phyloP scores from a whole-genome alignment of 1,140 invertebrate genomes.

The Pogonus chalceus region DNA sequence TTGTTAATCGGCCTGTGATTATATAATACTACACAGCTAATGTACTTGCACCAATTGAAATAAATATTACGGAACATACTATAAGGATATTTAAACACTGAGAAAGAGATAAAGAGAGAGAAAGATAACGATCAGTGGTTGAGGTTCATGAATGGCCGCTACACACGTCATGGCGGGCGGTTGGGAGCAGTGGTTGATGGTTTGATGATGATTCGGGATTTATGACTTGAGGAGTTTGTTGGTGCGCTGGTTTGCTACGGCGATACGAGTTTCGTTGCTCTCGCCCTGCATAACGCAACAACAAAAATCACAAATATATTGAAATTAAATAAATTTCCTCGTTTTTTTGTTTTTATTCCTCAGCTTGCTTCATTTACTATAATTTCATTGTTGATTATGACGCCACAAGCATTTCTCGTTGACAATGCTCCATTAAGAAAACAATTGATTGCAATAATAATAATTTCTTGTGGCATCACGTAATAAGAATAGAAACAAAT shows the following conservation, averaged over 20 bases:
- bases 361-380: too few relatives aligned
- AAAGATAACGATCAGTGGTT: not conserved
- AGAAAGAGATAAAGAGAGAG: not conserved
- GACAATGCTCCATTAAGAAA: too few relatives aligned
- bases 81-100: not conserved
- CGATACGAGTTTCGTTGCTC: slow-evolving; percentile 72
- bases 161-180: not conserved
- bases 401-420: too few relatives aligned
- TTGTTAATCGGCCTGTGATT: too few relatives aligned
- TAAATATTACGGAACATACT: too few relatives aligned
- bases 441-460: too few relatives aligned
- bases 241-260: slow-evolving; percentile 68
- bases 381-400: too few relatives aligned
- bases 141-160: not conserved
- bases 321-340: slow-evolving; percentile 11
- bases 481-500: too few relatives aligned
- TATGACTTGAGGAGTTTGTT: slow-evolving; percentile 67
- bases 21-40: too few relatives aligned
- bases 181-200: too few relatives aligned
- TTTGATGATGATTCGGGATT: slow-evolving; percentile 17
- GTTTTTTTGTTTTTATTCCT: not conserved
- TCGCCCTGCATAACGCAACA: slow-evolving; percentile 47
- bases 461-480: too few relatives aligned
- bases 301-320: slow-evolving; percentile 29
- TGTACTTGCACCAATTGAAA: too few relatives aligned